Conservation (phyloP, 1,140 invertebrate genomes). For the Drosophila serrata region DNA sequence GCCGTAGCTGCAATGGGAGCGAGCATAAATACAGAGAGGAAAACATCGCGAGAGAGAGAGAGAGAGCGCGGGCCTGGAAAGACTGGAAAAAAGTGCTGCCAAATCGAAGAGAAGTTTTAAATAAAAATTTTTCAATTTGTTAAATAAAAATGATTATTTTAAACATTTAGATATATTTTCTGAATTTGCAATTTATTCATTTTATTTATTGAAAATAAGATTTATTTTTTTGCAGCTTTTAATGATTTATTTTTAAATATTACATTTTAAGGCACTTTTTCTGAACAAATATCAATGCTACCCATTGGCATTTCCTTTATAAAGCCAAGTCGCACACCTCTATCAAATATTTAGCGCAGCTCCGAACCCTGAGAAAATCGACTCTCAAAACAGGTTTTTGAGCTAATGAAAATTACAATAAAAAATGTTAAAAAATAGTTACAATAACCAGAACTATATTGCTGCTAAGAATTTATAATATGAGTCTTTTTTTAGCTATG, state of each 20-base stretch:
- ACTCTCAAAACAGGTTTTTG: slow-evolving; percentile 48
- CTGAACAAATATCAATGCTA: neutral
- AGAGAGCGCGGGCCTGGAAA: slow-evolving; percentile 23
- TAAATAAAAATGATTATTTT: neutral
- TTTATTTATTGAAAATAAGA: too few species aligned
- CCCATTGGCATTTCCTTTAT: neutral
- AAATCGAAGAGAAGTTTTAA: neutral
- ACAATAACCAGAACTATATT: slow-evolving; percentile 15
- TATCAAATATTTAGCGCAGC: neutral
- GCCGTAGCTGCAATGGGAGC: slow-evolving; percentile 42
- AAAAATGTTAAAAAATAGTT: neutral
- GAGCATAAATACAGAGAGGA: slow-evolving; percentile 3
- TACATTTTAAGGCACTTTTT: neutral
- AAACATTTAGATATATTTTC: neutral
- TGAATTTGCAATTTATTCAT: neutral
- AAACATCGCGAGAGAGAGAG: neutral
- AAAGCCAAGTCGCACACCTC: slow-evolving; percentile 2
- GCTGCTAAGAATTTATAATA: slow-evolving; percentile 14
- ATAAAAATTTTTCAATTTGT: neutral
- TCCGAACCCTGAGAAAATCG: neutral
- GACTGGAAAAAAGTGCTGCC: slow-evolving; percentile 49
- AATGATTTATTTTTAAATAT: neutral
- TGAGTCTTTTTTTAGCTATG: slow-evolving; percentile 4
- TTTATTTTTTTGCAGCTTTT: too few species aligned
- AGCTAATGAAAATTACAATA: neutral